Base-by-base conservation (phyloP, 2,888 invertebrate genomes). In the Thelaira solivaga region DNA sequence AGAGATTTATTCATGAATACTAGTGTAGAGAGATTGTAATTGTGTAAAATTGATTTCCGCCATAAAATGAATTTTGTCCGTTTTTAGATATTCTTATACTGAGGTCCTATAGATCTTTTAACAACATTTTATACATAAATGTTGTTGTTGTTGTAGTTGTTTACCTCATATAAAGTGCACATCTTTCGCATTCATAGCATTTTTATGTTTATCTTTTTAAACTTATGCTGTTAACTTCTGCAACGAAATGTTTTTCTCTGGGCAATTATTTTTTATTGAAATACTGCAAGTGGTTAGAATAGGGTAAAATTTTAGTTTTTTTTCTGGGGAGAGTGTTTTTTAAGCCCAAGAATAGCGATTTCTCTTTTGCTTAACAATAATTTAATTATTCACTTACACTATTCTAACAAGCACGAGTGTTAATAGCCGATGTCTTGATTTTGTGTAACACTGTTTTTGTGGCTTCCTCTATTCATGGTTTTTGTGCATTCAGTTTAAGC, bases 41-140 rank as follows among this genome's bases (percentile, higher is more conserved):
- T 82, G 81, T 80, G 74, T 81, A 79, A 80, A 82, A 80, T 82
- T 82, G 82, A 80, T 81, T 82, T 81, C 80, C 80, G 67, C 72
- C 71, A 73, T 71, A 53, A 80, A 76, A 57, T 53, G 61, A 47
- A 55, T 67, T 76, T 67, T n/a, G 45, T 59, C 57, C 26, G 53
- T 47, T 71, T 61, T 55, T 31, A 53, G 31, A 61, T 45, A 43
- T 55, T 31, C 64, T 45, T 41, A 47, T 43, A 43, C 59, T 36
- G 29, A 68, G 31, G 39, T 74, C 67, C 67, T 74, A 36, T 51
- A n/a, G n/a, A 26, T 51, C 34, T 24, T 24, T 49, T 10, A 8
- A 43, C 29, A n/a, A 49, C 22, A 61, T n/a, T 61, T 43, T 65
- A 26, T 41, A 43, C 67, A n/a, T n/a, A n/a, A n/a, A 13, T 53